Percentiles rank a stretch among this genome's conserved stretches.
These are phyloP conservation scores for Ceratosolen solmsi DNA, from an alignment of 1,140 invertebrate genomes.

Conservation along the genomic window DNA sequence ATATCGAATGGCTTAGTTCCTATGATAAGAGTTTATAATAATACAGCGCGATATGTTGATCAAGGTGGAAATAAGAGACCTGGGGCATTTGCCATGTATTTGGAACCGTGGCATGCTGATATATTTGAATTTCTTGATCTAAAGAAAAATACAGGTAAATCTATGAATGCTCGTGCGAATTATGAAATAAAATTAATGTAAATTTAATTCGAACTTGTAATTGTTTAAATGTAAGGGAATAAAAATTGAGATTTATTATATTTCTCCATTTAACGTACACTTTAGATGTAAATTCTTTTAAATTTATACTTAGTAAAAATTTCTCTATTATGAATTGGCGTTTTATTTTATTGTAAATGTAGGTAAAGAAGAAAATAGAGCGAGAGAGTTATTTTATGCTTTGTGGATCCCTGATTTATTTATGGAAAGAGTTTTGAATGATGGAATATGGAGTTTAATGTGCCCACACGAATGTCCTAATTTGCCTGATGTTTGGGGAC, in stretches of 20 bases:
- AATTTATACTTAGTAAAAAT: background rate
- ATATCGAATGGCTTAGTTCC: conserved; percentile 97
- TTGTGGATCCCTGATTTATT: conserved; percentile 99
- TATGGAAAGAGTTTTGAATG: conserved; percentile 94
- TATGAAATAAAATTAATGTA: background rate
- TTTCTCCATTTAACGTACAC: too few relatives aligned
- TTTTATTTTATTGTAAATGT: background rate
- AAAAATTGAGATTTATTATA: too few relatives aligned
- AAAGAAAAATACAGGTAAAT: conserved; percentile 90
- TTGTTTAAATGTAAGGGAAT: background rate
- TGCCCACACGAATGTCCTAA: conserved; percentile 96
- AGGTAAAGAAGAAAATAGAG: conserved; percentile 90
- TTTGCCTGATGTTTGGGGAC: conserved; percentile 92
- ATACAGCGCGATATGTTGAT: conserved; percentile 97
- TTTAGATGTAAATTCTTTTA: background rate
- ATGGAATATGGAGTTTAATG: conserved; percentile 96
- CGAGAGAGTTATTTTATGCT: conserved; percentile 97
- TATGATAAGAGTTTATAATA: conserved; percentile 97
- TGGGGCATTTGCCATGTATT: conserved; percentile 98
- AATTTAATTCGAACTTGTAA: background rate
- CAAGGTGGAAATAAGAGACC: conserved; percentile 98
- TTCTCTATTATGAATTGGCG: background rate
- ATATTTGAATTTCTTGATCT: conserved; percentile 96
- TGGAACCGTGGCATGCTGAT: conserved; percentile 99
- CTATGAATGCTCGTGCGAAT: background rate